Evolutionary conservation across 2,888 invertebrate species (phyloP).

Genomic region (Cataglyphis albicans): DNA sequence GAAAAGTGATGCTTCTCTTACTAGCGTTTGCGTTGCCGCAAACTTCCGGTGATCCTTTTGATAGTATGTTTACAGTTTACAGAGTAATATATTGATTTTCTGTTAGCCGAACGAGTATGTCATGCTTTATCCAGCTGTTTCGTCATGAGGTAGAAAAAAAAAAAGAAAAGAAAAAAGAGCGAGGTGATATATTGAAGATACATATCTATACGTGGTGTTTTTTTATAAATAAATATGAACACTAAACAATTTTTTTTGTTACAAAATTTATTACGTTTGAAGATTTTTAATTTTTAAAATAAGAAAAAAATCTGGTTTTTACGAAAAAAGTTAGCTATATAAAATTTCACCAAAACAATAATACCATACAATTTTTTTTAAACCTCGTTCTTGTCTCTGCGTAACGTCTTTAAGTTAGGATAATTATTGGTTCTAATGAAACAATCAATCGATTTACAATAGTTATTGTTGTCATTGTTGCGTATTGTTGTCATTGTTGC

Average conservation of each 20-base stretch:
- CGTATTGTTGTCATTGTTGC: neutral
- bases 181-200: neutral
- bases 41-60: constrained; percentile 66
- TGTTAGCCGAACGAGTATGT: constrained; percentile 28
- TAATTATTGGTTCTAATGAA: constrained; percentile 30
- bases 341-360: neutral
- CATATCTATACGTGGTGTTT: neutral
- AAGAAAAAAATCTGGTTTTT: neutral
- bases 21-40: constrained; percentile 53
- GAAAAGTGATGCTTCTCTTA: constrained; percentile 29
- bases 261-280: neutral
- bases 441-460: constrained; percentile 38
- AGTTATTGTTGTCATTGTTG: constrained; percentile 6
- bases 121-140: constrained; percentile 49
- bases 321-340: neutral
- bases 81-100: constrained; percentile 72
- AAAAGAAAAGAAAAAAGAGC: no score
- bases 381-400: neutral
- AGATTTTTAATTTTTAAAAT: neutral
- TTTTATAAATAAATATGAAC: constrained; percentile 23
- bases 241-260: neutral
- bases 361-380: neutral
- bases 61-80: constrained; percentile 50
- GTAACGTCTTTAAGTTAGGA: neutral
- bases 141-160: constrained; percentile 39